Evolutionary conservation across 2,113 vertebrate species (phyloP).

Genomic region (Gavia stellata): DNA sequence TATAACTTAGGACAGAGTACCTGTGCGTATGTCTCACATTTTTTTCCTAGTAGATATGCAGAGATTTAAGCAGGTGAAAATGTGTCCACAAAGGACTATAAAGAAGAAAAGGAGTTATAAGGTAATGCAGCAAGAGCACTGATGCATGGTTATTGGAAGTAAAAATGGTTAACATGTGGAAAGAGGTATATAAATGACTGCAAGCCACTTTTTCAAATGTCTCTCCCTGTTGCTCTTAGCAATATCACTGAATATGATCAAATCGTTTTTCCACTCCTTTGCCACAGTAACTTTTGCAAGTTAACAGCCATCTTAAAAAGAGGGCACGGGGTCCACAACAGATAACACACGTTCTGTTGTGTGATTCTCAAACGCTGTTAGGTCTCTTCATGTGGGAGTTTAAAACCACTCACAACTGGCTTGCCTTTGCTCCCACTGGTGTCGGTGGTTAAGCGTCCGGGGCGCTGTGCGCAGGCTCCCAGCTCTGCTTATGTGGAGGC

Average conservation of each 20-base stretch:
- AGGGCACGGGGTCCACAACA: not conserved
- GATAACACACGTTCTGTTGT: not conserved
- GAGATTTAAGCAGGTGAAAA: slow-evolving; percentile 58
- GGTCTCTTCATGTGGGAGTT: not conserved
- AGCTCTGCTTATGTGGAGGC: not conserved
- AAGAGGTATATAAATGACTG: slow-evolving; percentile 62
- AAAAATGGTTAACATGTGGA: slow-evolving; percentile 64
- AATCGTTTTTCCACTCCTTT: slow-evolving; percentile 57
- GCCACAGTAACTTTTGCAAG: slow-evolving; percentile 36
- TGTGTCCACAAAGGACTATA: slow-evolving; percentile 63
- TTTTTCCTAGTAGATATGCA: slow-evolving; percentile 11
- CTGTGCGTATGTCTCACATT: not conserved
- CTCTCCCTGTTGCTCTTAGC: slow-evolving; percentile 55
- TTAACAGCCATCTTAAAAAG: slow-evolving; percentile 45
- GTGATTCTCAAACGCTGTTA: not conserved
- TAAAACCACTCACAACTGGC: not conserved
- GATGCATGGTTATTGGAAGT: slow-evolving; percentile 67
- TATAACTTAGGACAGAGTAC: not conserved
- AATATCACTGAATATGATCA: slow-evolving; percentile 51
- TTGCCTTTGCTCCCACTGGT: not conserved
- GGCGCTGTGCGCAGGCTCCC: not conserved
- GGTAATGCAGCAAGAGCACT: slow-evolving; percentile 58
- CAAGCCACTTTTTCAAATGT: slow-evolving; percentile 59
- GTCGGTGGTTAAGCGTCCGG: fast-evolving
- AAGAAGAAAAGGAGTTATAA: slow-evolving; percentile 63